Evolutionary conservation across 2,888 invertebrate genomes (phyloP).

Genomic region (Hirtodrosophila duncani): DNA sequence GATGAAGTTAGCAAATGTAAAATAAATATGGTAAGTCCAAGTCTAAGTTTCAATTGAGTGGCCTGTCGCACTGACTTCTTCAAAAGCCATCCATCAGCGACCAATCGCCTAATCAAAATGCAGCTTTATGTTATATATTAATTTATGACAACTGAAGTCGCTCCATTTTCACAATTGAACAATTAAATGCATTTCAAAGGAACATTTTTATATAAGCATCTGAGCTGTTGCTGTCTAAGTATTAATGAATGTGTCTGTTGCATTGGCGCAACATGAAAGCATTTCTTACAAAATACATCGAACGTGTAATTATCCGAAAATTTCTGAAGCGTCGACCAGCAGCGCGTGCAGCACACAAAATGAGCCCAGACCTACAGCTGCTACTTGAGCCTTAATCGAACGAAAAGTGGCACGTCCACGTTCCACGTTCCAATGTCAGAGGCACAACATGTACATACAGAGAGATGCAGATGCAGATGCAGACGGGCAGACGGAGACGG

Average conservation of each 20-base stretch:
- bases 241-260: too few species aligned
- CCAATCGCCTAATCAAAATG: slow-evolving; percentile 9
- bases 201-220: slow-evolving; percentile 32
- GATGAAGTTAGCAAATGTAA: slow-evolving; percentile 18
- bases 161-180: slow-evolving; percentile 34
- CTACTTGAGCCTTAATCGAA: slow-evolving; percentile 17
- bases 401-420: slow-evolving; percentile 42
- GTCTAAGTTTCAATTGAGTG: too few species aligned
- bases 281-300: slow-evolving; percentile 27
- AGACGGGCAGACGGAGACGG: slow-evolving; percentile 8
- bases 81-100: too few species aligned
- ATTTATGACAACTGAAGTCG: slow-evolving; percentile 5
- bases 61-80: too few species aligned
- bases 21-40: slow-evolving; percentile 17
- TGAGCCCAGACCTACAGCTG: slow-evolving; percentile 8
- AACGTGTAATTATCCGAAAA: slow-evolving; percentile 41
- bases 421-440: too few species aligned
- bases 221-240: too few species aligned
- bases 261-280: slow-evolving; percentile 40
- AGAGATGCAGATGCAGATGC: too few species aligned
- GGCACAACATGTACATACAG: too few species aligned
- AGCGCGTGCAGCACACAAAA: slow-evolving; percentile 39
- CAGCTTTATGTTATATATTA: slow-evolving; percentile 1
- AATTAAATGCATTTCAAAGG: slow-evolving; percentile 43
- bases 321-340: slow-evolving; percentile 19